Base-by-base conservation (phyloP, 1,140 invertebrate species). In the Drosophila kikkawai region DNA sequence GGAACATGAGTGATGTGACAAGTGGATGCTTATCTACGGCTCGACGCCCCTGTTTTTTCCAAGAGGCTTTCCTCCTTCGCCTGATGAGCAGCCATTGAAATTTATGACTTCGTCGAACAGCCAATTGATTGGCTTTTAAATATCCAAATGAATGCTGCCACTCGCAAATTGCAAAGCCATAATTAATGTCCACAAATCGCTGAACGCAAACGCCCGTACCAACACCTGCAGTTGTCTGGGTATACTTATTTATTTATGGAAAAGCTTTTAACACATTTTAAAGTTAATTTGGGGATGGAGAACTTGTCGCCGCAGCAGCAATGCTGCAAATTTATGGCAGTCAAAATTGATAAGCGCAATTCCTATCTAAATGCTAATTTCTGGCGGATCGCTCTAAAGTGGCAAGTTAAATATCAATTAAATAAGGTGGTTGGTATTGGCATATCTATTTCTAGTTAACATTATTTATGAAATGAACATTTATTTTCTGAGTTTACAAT, bases 111-210 rank as follows among this genome's bases (percentile, higher is more conserved):
- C 42, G 68, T 57, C 69, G 57, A 69, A 48, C 73, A 63, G 65
- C 55, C 82, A 82, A 86, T 87, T 88, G 84, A 87, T 87, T 87
- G 84, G 80, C 85, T 87, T 75, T 80, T 84, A 84, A 87, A 71
- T 58, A 70, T 57, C 51, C 53, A 69, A 71, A 65, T 64, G 79
- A 77, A 81, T 84, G 79, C 78, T 80, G 75, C 55, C 59, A 85
- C 51, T 75, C 65, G 55, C 67, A 26, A 74, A 60, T 73, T 74
- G 70, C 58, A 51, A 64, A 67, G 64, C 68, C 68, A 67, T 73
- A 77, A 86, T 80, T 79, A 79, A 86, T 78, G 58, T 56, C 50
- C 68, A 55, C 66, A 71, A 65, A 70, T 71, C 36, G 45, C 37
- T 66, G 53, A 83, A 75, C 73, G 75, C 80, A 55, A 26, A 75